Percentiles rank a stretch among this genome's conserved stretches.
These are phyloP conservation scores for Drosophila rubida DNA, from an alignment of 2,888 invertebrate species.

Conservation along the genomic window DNA sequence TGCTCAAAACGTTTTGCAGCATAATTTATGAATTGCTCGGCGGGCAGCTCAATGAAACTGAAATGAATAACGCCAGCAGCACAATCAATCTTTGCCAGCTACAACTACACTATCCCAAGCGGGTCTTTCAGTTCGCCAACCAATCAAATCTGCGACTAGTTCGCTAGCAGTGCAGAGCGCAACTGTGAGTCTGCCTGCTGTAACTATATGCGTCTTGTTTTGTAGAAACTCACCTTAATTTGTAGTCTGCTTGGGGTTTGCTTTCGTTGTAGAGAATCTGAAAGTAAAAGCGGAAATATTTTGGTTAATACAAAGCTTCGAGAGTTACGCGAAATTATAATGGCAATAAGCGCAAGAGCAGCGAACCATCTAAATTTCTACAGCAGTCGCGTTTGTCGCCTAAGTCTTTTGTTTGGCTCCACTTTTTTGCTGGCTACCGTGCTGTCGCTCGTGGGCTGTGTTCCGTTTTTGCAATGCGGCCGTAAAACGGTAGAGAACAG, in stretches of 20 bases:
- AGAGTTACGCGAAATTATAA: background rate
- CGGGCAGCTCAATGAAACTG: slow-evolving; percentile 32
- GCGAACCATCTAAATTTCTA: too few species aligned
- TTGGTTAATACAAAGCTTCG: slow-evolving; percentile 22
- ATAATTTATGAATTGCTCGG: slow-evolving; percentile 25
- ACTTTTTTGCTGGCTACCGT: background rate
- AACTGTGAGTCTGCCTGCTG: too few species aligned
- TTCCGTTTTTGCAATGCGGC: slow-evolving; percentile 37
- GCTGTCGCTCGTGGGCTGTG: background rate
- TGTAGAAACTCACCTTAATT: slow-evolving; percentile 36
- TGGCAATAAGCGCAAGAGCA: background rate
- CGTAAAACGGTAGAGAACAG: slow-evolving; percentile 45
- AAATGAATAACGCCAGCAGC: slow-evolving; percentile 31
- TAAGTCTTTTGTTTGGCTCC: slow-evolving; percentile 52
- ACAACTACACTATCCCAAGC: too few species aligned
- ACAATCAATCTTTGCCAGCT: slow-evolving; percentile 45
- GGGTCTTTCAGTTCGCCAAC: too few species aligned
- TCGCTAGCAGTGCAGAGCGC: too few species aligned
- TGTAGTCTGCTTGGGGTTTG: slow-evolving; percentile 43
- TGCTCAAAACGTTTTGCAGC: slow-evolving; percentile 6
- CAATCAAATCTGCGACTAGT: too few species aligned
- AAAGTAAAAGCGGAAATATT: slow-evolving; percentile 64
- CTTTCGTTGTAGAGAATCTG: slow-evolving; percentile 63
- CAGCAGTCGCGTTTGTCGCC: slow-evolving; percentile 59
- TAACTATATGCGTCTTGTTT: too few species aligned